Evolutionary conservation across 1,140 invertebrate genomes (phyloP).

Genomic region (Pachyrhynchus sulphureomaculatus): DNA sequence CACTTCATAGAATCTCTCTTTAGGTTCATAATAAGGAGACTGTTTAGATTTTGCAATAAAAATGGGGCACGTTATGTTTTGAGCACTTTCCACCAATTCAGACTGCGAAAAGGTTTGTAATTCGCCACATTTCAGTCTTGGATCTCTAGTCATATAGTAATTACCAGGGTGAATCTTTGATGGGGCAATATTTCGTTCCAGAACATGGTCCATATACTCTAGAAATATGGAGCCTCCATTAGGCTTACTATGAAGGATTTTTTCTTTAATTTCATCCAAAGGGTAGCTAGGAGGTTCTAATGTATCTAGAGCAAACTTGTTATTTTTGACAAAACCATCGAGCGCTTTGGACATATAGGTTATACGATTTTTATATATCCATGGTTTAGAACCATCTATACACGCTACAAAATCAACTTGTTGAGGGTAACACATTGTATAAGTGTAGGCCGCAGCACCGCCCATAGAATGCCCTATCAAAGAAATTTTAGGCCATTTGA

Average conservation of each 20-base stretch:
- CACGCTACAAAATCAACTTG: conserved; percentile 62
- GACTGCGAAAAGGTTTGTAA: conserved; percentile 22
- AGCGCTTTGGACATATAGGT: conserved; percentile 47
- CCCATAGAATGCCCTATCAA: conserved; percentile 65
- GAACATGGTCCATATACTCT: conserved; percentile 50
- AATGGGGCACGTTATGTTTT: conserved; percentile 36
- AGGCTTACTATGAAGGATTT: conserved; percentile 25
- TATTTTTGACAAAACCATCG: conserved; percentile 54
- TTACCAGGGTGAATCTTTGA: conserved; percentile 59
- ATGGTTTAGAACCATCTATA: conserved; percentile 60
- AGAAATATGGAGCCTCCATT: conserved; percentile 36
- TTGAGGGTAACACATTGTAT: conserved; percentile 59
- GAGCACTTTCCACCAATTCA: conserved; percentile 50
- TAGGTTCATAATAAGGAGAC: conserved; percentile 57
- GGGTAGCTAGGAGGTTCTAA: conserved; percentile 61
- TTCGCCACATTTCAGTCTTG: conserved; percentile 35
- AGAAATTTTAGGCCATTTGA: conserved; percentile 68
- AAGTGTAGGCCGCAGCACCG: conserved; percentile 59
- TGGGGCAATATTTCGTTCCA: conserved; percentile 58
- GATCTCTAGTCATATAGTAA: conserved; percentile 60
- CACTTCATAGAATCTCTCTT: conserved; percentile 57
- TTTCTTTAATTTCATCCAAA: conserved; percentile 56
- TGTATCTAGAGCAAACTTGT: conserved; percentile 47
- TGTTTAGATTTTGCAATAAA: conserved; percentile 55
- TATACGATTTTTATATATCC: conserved; percentile 41